Evolutionary conservation across 2,113 vertebrate genomes (phyloP).

Genomic region (Ahaetulla prasina): DNA sequence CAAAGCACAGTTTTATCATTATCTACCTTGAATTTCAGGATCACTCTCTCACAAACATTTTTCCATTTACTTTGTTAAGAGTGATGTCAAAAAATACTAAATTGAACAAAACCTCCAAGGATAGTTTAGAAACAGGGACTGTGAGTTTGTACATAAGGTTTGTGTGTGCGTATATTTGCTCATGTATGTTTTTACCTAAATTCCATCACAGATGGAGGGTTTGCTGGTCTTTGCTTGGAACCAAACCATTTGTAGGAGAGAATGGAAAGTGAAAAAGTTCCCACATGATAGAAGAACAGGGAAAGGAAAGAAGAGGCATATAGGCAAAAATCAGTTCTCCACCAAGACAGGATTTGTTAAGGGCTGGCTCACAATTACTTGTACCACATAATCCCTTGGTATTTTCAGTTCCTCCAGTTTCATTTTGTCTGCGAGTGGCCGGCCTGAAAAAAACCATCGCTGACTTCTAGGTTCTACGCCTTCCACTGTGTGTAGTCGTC

Average conservation of each 20-base stretch:
- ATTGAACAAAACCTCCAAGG: constrained; percentile 42
- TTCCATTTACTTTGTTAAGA: constrained; percentile 36
- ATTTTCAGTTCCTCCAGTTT: constrained; percentile 96
- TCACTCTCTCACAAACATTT: background rate
- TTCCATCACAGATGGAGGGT: constrained; percentile 81
- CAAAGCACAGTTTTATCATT: constrained; percentile 25
- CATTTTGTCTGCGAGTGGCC: constrained; percentile 93
- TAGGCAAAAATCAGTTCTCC: constrained; percentile 76
- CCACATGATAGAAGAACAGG: constrained; percentile 49
- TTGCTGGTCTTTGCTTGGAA: constrained; percentile 69
- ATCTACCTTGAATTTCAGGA: constrained; percentile 1
- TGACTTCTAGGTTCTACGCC: constrained; percentile 83
- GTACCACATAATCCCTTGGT: constrained; percentile 96
- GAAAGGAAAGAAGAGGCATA: constrained; percentile 30
- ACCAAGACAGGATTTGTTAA: constrained; percentile 80
- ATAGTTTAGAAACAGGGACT: constrained; percentile 24
- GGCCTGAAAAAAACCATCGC: constrained; percentile 97
- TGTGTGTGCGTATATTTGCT: background rate
- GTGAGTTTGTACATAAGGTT: background rate
- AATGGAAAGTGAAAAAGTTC: constrained; percentile 52
- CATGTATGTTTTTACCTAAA: constrained; percentile 57
- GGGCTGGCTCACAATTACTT: constrained; percentile 96
- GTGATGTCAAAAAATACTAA: constrained; percentile 20
- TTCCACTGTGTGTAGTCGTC: constrained; percentile 83
- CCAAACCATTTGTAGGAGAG: constrained; percentile 64